phyloP scores from a whole-genome alignment of 1,140 invertebrate genomes.

The Atopsyche davidsoni region DNA sequence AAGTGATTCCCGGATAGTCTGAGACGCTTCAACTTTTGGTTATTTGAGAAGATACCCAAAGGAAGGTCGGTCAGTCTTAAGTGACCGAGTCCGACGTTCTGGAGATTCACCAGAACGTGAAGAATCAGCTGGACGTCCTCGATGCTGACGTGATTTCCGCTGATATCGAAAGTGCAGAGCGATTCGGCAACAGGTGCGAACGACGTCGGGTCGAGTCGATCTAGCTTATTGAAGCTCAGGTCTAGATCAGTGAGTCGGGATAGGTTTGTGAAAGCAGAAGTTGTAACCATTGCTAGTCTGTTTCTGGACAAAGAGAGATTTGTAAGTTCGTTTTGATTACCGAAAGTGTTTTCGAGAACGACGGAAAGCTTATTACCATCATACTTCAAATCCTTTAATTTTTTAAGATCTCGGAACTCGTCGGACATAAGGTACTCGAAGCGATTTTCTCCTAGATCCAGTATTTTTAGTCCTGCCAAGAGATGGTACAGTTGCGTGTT shows the following conservation, averaged over 20 bases:
- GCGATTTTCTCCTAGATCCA: conserved; percentile 71
- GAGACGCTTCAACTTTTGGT: conserved; percentile 38
- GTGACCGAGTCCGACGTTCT: conserved; percentile 53
- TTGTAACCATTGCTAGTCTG: conserved; percentile 63
- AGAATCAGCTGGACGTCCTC: conserved; percentile 47
- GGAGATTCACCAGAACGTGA: conserved; percentile 51
- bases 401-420: conserved; percentile 63
- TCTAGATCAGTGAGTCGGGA: conserved; percentile 60
- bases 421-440: conserved; percentile 71
- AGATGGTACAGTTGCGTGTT: conserved; percentile 72
- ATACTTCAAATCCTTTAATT: conserved; percentile 59
- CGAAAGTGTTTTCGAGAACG: conserved; percentile 66
- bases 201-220: conserved; percentile 54
- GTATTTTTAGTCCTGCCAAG: conserved; percentile 57
- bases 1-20: conserved; percentile 56
- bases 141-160: conserved; percentile 55
- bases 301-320: conserved; percentile 61
- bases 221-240: conserved; percentile 67
- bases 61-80: conserved; percentile 49
- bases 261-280: conserved; percentile 62
- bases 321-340: conserved; percentile 53
- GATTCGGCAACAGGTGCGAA: conserved; percentile 56
- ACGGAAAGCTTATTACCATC: conserved; percentile 74
- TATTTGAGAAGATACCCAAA: conserved; percentile 45
- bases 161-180: conserved; percentile 57